These are phyloP conservation scores for Lamprologus ornatipinnis DNA, from an alignment of 2,113 vertebrate species.

Conservation along the genomic window DNA sequence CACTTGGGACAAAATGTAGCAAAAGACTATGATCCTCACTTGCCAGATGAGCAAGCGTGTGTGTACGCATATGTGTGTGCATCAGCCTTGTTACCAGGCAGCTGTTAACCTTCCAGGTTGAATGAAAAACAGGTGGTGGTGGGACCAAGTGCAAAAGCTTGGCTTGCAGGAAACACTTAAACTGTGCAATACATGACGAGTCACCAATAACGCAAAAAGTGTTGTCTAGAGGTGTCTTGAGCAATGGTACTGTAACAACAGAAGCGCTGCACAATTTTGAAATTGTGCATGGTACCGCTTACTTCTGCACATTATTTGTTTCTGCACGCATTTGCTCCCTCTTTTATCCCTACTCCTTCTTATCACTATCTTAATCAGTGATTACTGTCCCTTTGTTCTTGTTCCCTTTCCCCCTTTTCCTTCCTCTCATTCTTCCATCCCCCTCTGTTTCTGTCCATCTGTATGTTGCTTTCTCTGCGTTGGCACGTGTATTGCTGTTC, in stretches of 20 bases:
- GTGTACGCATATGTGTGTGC: neutral
- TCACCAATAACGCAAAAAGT: slow-evolving; percentile 21
- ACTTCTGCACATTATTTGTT: neutral
- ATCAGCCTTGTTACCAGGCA: slow-evolving; percentile 28
- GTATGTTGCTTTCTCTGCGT: slow-evolving; percentile 21
- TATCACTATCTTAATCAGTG: neutral
- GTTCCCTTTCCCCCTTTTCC: neutral
- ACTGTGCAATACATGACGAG: slow-evolving; percentile 25
- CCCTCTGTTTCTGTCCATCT: slow-evolving; percentile 32
- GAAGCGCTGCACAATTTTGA: neutral
- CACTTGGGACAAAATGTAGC: slow-evolving; percentile 1
- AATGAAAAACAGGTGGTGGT: slow-evolving; percentile 57
- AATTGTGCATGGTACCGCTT: neutral
- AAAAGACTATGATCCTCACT: neutral
- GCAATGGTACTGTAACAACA: neutral
- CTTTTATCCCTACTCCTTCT: neutral
- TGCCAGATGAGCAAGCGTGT: neutral
- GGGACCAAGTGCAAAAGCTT: neutral
- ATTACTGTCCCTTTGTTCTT: slow-evolving; percentile 22
- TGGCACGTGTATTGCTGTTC: slow-evolving; percentile 38
- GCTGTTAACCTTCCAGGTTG: slow-evolving; percentile 45
- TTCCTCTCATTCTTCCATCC: slow-evolving; percentile 16
- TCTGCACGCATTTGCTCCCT: neutral
- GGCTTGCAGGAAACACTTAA: neutral
- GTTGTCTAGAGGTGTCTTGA: neutral